A percentile compares a stretch with the other conserved stretches of the same genome.
phyloP scores from a whole-genome alignment of 2,797 vertebrate genomes.

The Falco peregrinus region DNA sequence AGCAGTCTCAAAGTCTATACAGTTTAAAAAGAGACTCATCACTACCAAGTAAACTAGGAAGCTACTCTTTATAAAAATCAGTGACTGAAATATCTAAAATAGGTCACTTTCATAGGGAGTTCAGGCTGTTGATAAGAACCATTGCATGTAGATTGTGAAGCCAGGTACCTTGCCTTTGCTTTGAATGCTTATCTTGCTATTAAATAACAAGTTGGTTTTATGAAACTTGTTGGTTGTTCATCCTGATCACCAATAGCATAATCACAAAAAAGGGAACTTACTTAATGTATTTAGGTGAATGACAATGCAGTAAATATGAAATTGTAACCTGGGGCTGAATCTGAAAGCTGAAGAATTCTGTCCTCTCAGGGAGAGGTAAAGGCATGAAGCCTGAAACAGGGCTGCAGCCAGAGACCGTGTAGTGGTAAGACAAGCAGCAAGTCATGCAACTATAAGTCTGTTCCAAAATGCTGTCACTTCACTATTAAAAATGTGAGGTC shows the following conservation, averaged over 20 bases:
- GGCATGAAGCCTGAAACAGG: neutral
- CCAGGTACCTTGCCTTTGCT: neutral
- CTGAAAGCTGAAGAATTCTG: neutral
- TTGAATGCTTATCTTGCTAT: neutral
- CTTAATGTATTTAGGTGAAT: neutral
- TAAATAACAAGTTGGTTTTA: neutral
- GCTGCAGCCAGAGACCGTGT: neutral
- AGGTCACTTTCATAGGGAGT: neutral
- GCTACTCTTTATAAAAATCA: neutral
- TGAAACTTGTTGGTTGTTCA: neutral
- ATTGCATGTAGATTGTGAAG: neutral
- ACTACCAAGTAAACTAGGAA: neutral
- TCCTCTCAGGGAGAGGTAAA: neutral
- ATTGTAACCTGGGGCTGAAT: neutral
- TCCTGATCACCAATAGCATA: neutral
- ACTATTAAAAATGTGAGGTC: neutral
- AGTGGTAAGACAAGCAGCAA: neutral
- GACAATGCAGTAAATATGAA: neutral
- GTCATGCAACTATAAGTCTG: fast-evolving
- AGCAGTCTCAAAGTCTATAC: neutral
- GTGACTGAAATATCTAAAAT: neutral
- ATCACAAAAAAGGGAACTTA: neutral
- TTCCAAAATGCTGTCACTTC: neutral
- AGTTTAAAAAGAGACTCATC: neutral
- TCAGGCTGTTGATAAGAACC: neutral